These are phyloP conservation scores for Probaryconus sp. DNA, from an alignment of 1,140 invertebrate species.

Conservation along the genomic window DNA sequence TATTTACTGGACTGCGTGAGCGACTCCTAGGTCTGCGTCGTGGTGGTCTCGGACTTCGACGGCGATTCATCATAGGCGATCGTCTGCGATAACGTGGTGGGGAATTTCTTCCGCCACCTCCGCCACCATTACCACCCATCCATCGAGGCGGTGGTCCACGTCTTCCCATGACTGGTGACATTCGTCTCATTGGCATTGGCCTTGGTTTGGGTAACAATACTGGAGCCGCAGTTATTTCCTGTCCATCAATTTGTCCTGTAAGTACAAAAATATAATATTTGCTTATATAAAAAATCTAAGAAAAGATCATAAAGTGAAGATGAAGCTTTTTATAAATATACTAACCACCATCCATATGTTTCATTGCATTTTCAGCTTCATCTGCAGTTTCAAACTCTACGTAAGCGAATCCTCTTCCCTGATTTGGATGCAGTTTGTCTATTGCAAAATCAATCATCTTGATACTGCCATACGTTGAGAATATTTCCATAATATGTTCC, in stretches of 20 bases:
- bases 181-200: conserved; percentile 81
- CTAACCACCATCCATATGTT: conserved; percentile 98
- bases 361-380: conserved; percentile 98
- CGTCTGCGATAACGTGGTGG: conserved; percentile 81
- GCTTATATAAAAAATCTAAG: no score
- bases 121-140: conserved; percentile 74
- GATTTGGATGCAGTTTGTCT: conserved; percentile 90
- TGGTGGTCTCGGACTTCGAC: conserved; percentile 81
- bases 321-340: background rate
- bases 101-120: conserved; percentile 70
- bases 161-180: conserved; percentile 81
- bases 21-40: conserved; percentile 81
- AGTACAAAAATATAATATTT: no score
- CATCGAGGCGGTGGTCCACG: conserved; percentile 78
- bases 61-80: conserved; percentile 82
- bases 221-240: conserved; percentile 95
- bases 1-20: conserved; percentile 80
- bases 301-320: no score
- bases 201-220: conserved; percentile 88
- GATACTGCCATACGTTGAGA: conserved; percentile 93
- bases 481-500: conserved; percentile 97
- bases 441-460: conserved; percentile 93
- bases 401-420: conserved; percentile 94
- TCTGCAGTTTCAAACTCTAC: conserved; percentile 96
- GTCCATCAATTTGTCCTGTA: conserved; percentile 90